Conservation (phyloP, 2,113 vertebrate genomes). For the Regulus satrapa region DNA sequence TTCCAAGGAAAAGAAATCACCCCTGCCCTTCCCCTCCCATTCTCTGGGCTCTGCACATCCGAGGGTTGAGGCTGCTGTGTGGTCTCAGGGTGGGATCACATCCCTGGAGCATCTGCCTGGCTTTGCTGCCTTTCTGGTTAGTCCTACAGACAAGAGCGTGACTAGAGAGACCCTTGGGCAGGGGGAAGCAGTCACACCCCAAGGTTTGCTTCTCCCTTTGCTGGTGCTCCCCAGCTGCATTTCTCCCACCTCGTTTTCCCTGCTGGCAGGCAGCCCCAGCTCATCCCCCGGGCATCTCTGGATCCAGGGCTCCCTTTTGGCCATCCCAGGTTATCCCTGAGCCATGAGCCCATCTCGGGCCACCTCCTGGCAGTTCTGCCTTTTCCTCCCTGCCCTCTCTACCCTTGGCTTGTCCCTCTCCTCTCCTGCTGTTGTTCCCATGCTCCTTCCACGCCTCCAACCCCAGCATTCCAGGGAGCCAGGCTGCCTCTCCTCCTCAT, state of each 20-base stretch:
- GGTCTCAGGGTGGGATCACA: neutral
- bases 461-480: neutral
- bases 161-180: neutral
- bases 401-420: neutral
- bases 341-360: neutral
- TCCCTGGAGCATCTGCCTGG: neutral
- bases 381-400: neutral
- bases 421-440: neutral
- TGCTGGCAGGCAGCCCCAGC: neutral
- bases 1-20: neutral
- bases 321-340: neutral
- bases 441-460: neutral
- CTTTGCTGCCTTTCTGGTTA: neutral
- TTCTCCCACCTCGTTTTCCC: neutral
- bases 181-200: neutral
- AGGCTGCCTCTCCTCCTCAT: neutral
- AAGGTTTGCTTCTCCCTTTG: neutral
- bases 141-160: neutral
- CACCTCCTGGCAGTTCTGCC: neutral
- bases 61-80: neutral
- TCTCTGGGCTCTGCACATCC: fast-evolving
- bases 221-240: neutral
- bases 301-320: fast-evolving
- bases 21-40: neutral
- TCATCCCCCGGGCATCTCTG: neutral